Conservation (phyloP, 2,113 vertebrate genomes). For the Talpa occidentalis region DNA sequence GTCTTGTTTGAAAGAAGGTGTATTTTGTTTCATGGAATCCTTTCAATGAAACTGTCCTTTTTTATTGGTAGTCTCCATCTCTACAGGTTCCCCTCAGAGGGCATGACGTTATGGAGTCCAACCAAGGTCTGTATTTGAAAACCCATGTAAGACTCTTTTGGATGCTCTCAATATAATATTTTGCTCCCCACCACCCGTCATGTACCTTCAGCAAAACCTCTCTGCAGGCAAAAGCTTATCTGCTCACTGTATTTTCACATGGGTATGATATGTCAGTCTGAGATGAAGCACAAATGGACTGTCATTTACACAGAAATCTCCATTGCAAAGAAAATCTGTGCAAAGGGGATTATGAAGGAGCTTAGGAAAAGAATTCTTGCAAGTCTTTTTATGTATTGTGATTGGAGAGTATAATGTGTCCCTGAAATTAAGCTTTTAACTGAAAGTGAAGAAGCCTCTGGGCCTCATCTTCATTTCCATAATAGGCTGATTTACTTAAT, state of each 20-base stretch:
- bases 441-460: conserved; percentile 56
- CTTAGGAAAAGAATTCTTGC: not conserved
- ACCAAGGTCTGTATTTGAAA: not conserved
- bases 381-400: conserved; percentile 42
- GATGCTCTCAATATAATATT: not conserved
- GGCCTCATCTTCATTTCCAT: conserved; percentile 68
- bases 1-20: not conserved
- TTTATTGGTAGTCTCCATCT: not conserved
- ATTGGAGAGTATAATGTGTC: conserved; percentile 54
- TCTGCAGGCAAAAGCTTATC: not conserved
- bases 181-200: too few relatives aligned
- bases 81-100: not conserved
- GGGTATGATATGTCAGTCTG: not conserved
- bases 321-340: not conserved
- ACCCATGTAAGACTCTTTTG: not conserved
- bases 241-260: not conserved
- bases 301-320: not conserved
- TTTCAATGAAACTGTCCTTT: not conserved
- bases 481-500: conserved; percentile 69
- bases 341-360: not conserved
- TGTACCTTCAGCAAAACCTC: not conserved
- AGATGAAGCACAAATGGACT: not conserved
- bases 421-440: conserved; percentile 71
- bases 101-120: not conserved
- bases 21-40: not conserved